Conservation (phyloP, 1,140 invertebrate species). For the Venustaconcha ellipsiformis region DNA sequence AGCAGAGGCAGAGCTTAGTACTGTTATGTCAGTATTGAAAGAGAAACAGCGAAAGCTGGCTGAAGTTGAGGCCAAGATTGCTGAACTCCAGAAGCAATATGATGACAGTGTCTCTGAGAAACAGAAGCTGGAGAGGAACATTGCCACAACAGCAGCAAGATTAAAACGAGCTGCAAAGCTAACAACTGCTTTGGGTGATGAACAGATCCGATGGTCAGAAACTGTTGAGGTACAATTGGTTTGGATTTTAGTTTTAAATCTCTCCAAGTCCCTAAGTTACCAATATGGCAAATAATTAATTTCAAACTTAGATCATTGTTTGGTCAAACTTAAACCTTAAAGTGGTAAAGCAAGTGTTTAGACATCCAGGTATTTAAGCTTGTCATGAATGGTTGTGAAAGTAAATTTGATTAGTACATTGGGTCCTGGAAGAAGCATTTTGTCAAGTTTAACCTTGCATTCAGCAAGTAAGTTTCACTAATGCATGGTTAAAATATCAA, state of each 20-base stretch:
- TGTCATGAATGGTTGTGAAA: no score
- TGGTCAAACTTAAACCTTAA: no score
- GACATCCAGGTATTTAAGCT: no score
- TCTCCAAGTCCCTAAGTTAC: no score
- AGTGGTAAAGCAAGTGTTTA: no score
- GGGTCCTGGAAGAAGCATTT: no score
- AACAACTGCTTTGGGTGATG: slow-evolving; percentile 86
- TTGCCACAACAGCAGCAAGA: slow-evolving; percentile 81
- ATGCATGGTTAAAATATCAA: no score
- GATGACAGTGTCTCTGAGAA: slow-evolving; percentile 74
- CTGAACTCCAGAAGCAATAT: slow-evolving; percentile 68
- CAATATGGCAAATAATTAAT: no score
- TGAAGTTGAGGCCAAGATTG: slow-evolving; percentile 68
- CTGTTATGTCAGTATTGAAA: slow-evolving; percentile 63
- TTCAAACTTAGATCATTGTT: no score
- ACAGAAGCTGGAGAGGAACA: slow-evolving; percentile 74
- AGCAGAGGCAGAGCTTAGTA: slow-evolving; percentile 66
- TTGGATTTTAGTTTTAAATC: neutral
- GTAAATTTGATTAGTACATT: no score
- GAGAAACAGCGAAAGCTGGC: slow-evolving; percentile 68
- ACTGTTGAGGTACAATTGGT: slow-evolving; percentile 75
- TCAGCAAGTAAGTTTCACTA: no score
- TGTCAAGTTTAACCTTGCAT: no score
- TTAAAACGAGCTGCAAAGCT: slow-evolving; percentile 84
- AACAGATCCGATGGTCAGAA: slow-evolving; percentile 83